A percentile compares a stretch with the other conserved stretches of the same genome.
phyloP scores from a whole-genome alignment of 2,797 vertebrate species.

The Sebastolobus altivelis region DNA sequence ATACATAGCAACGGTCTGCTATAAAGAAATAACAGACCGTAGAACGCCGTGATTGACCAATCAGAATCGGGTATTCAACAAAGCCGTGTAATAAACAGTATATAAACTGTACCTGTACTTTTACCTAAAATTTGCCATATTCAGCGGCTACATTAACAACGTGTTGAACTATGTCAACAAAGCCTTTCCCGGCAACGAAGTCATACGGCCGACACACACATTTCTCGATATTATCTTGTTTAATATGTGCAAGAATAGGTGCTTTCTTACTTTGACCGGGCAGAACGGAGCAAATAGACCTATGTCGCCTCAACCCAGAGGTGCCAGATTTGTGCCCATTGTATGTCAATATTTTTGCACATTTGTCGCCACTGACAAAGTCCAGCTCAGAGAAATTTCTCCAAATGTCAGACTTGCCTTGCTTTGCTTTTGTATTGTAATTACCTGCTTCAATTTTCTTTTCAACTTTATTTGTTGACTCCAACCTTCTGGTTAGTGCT shows the following conservation, averaged over 20 bases:
- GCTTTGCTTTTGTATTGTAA: not conserved
- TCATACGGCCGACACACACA: not conserved
- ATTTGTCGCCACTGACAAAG: not conserved
- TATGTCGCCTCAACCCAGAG: not conserved
- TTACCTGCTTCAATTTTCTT: not conserved
- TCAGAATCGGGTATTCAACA: too few relatives aligned
- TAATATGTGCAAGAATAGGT: not conserved
- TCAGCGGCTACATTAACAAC: not conserved
- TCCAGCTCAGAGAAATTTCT: not conserved
- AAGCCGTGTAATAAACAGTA: too few relatives aligned
- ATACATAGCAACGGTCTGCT: too few relatives aligned
- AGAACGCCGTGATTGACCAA: too few relatives aligned
- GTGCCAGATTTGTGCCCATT: not conserved
- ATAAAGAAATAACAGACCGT: too few relatives aligned
- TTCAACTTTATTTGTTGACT: not conserved
- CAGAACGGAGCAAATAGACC: not conserved
- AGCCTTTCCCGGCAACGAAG: not conserved
- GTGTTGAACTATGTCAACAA: not conserved
- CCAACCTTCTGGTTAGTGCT: not conserved
- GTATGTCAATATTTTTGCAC: not conserved
- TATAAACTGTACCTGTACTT: not conserved
- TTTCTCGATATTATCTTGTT: not conserved
- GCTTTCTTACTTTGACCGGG: not conserved
- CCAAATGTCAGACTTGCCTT: not conserved
- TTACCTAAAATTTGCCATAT: not conserved